Conservation (phyloP, 2,888 invertebrate genomes). For the Alitta virens region DNA sequence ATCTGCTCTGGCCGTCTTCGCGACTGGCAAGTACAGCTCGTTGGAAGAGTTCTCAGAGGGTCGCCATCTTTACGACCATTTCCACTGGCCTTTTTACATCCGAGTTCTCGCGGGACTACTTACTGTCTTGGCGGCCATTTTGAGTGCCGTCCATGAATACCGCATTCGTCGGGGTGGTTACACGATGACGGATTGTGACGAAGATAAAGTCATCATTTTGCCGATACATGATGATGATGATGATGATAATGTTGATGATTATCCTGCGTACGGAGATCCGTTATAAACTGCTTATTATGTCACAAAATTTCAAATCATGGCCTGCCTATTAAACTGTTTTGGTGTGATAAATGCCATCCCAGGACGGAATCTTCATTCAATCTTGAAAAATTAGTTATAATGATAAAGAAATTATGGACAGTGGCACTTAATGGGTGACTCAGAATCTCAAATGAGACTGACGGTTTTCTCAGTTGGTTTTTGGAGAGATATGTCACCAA, state of each 20-base stretch:
- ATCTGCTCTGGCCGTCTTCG: slow-evolving; percentile 6
- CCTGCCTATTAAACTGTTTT: too few species aligned
- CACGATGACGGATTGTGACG: slow-evolving; percentile 2
- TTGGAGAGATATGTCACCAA: too few species aligned
- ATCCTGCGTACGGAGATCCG: slow-evolving; percentile 10
- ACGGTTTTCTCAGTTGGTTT: too few species aligned
- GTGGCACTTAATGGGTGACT: too few species aligned
- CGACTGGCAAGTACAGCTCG: not conserved
- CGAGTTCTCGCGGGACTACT: slow-evolving; percentile 4
- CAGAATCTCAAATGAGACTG: too few species aligned
- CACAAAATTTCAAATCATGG: too few species aligned
- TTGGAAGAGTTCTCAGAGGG: slow-evolving; percentile 5
- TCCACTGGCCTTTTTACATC: slow-evolving; percentile 10
- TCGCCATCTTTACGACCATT: not conserved
- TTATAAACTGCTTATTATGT: too few species aligned
- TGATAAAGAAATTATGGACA: too few species aligned
- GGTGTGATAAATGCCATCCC: too few species aligned
- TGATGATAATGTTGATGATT: slow-evolving; percentile 9
- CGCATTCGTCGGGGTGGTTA: slow-evolving; percentile 6
- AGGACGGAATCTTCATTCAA: too few species aligned
- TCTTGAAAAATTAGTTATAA: too few species aligned
- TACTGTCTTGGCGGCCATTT: slow-evolving; percentile 2
- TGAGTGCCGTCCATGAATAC: slow-evolving; percentile 1
- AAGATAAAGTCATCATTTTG: slow-evolving; percentile 9
- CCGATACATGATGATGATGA: slow-evolving; percentile 13